These are phyloP conservation scores for Desoria tigrina DNA, from an alignment of 2,888 invertebrate genomes.

Conservation along the genomic window DNA sequence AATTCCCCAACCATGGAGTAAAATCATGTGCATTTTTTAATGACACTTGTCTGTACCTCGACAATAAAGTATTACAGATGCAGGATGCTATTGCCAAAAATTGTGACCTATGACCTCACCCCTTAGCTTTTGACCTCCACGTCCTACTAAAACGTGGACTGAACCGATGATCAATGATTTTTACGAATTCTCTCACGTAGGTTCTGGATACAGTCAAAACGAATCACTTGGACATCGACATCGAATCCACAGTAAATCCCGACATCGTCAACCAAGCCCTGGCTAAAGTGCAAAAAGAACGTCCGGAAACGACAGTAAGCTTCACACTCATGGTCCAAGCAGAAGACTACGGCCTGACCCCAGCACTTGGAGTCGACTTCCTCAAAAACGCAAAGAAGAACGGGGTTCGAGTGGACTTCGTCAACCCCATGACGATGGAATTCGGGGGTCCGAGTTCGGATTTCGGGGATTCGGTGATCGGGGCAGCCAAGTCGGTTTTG, in stretches of 20 bases:
- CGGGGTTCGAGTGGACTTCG: conserved; percentile 47
- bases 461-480: conserved; percentile 47
- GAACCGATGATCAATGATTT: no score
- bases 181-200: no score
- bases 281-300: conserved; percentile 43
- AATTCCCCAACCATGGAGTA: no score
- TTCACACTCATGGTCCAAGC: conserved; percentile 51
- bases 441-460: conserved; percentile 38
- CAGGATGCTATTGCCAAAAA: no score
- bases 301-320: conserved; percentile 47
- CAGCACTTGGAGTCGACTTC: conserved; percentile 42
- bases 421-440: conserved; percentile 50
- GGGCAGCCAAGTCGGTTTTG: conserved; percentile 34
- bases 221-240: conserved; percentile 50
- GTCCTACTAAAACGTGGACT: no score
- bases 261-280: conserved; percentile 47
- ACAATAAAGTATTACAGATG: no score
- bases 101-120: no score
- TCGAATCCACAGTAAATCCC: conserved; percentile 47
- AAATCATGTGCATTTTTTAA: no score
- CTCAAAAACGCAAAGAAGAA: conserved; percentile 40
- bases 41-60: no score
- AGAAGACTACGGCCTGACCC: conserved; percentile 50
- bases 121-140: no score
- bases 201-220: conserved; percentile 49